Conservation (phyloP, 30 jellyfish, hydroid and myxozoan genomes). For the Aurelia coerulea region DNA sequence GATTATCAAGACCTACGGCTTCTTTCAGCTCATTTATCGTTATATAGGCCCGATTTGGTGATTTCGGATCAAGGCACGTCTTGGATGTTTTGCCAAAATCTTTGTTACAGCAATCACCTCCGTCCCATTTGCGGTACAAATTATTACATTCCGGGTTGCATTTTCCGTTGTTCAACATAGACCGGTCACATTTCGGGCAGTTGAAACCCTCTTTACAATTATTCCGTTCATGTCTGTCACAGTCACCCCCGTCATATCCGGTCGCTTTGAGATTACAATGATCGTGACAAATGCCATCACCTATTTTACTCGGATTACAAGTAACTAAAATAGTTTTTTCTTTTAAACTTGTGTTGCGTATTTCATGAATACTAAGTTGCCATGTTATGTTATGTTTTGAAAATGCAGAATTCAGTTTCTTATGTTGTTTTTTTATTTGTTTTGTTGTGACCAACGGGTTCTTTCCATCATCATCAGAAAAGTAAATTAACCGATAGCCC, state of each 20-base stretch:
- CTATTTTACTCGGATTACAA: constrained; percentile 36
- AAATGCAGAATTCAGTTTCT: constrained; percentile 58
- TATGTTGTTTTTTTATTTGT: constrained; percentile 61
- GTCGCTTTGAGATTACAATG: constrained; percentile 5
- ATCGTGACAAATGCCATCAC: constrained; percentile 20
- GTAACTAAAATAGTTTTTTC: constrained; percentile 16
- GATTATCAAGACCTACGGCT: constrained; percentile 53
- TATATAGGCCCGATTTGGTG: constrained; percentile 44
- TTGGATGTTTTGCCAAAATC: constrained; percentile 20
- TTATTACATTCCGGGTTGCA: constrained; percentile 54
- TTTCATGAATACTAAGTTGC: constrained; percentile 22
- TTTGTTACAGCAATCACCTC: constrained; percentile 55
- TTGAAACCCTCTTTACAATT: neutral
- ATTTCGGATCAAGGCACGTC: constrained; percentile 56
- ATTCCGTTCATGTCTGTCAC: neutral
- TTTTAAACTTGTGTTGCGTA: constrained; percentile 62
- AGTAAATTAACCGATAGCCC: constrained; percentile 70
- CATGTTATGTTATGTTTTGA: constrained; percentile 77
- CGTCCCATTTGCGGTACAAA: constrained; percentile 27
- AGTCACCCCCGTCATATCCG: constrained; percentile 46
- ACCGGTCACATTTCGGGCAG: constrained; percentile 8
- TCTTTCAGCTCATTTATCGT: constrained; percentile 44
- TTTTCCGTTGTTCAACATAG: constrained; percentile 18
- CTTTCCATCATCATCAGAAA: constrained; percentile 78
- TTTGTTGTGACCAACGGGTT: constrained; percentile 50